Evolutionary conservation across 2,797 vertebrate species (phyloP).

Genomic region (Orientallactaga sibirica): DNA sequence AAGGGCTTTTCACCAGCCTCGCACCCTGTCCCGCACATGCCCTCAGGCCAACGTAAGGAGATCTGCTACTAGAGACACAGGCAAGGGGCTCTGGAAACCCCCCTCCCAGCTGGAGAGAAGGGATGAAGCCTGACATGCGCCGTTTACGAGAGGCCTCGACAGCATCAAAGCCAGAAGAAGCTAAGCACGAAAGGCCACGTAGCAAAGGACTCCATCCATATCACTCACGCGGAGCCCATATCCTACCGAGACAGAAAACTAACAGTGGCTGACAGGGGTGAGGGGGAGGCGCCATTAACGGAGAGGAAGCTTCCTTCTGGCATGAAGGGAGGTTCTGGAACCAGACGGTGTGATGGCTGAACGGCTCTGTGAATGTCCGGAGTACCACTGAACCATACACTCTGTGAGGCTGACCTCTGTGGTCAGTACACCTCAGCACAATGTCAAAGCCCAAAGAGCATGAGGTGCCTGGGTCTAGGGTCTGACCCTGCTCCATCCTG

Average conservation of each 20-base stretch:
- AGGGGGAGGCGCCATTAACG: fast-evolving
- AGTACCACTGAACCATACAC: fast-evolving
- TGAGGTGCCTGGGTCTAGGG: fast-evolving
- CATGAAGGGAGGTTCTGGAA: neutral
- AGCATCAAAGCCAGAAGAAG: too few relatives aligned
- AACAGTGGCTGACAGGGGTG: fast-evolving
- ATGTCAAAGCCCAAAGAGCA: fast-evolving
- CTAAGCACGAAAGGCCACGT: fast-evolving
- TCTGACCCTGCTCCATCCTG: neutral
- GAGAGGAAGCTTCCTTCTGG: neutral
- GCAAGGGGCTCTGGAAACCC: fast-evolving
- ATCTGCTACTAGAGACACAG: neutral
- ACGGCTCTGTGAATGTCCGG: too few relatives aligned
- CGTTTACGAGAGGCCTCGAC: too few relatives aligned
- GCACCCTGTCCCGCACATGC: fast-evolving
- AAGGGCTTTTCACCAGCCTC: neutral
- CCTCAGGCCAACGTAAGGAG: neutral
- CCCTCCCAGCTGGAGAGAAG: fast-evolving
- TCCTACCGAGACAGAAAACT: neutral
- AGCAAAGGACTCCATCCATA: fast-evolving
- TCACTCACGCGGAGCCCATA: fast-evolving
- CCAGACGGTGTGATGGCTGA: neutral
- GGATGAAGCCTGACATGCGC: too few relatives aligned
- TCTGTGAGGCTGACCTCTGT: neutral
- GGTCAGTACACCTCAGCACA: neutral